Evolutionary conservation across 2,113 vertebrate species (phyloP), one percentile per base, ranked within the genome.

Genomic region (Pelobates fuscus): DNA sequence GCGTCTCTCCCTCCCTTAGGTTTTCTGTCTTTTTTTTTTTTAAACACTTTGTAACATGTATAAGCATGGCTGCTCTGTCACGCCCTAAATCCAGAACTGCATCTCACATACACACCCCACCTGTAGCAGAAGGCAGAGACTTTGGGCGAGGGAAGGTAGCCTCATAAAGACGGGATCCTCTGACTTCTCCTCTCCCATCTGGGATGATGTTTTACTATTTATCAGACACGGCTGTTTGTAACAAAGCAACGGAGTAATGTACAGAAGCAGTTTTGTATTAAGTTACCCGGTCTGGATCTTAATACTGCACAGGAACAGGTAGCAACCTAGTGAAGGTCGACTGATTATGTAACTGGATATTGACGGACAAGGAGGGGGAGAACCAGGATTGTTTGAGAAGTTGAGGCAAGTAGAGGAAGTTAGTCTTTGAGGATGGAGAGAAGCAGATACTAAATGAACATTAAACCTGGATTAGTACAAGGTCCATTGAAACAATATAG

Each of bases 41-140:
- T 23, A 32, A 55, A 24, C 70, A 14, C 70, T 14, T 8, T 67
- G 37, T 58, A 60, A 76, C 72, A 67, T 76, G 72, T 67, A 76
- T 24, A 10, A 62, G 58, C 70, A 62, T 20, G 70, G 70, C 23
- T 12, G 24, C 43, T 20, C 11, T 2, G 72, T 17, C 72, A 76
- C 72, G 37, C 72, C 72, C 72, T 44, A n/a, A 67, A 2, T 32
- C 70, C 21, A 3, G 18, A 30, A 10, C 30, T 37, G 24, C 12
- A n/a, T 52, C 49, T 32, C 70, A 2, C 71, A 15, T 23, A 23
- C 72, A 58, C 62, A 75, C 44, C 44, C n/a, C n/a, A 32, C n/a
- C 68, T 20, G 21, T 7, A 32, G 32, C 68, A 46, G 21, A 44
- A 30, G 21, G 25, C 2, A 17, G 46, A 24, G 6, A 23, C 8